Evolutionary conservation across 2,888 invertebrate genomes (phyloP).

Genomic region (Synergus japonicus): DNA sequence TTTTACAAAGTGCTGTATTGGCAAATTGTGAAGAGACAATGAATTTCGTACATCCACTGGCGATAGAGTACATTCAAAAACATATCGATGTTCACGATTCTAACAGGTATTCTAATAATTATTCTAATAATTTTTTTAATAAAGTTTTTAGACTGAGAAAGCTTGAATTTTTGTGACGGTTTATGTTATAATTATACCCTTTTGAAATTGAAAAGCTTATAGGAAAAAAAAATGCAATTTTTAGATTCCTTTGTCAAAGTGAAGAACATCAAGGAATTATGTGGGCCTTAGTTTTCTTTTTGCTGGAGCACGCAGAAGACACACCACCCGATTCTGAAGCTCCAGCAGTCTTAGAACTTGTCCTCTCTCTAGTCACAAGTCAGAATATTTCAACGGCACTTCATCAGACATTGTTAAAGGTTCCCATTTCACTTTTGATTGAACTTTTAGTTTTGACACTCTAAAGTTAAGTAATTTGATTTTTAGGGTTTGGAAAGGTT

Average conservation of each 20-base stretch:
- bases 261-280: slow-evolving; percentile 84
- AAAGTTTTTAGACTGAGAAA: background rate
- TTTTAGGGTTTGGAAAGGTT: slow-evolving; percentile 85
- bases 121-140: slow-evolving; percentile 48
- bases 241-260: slow-evolving; percentile 67
- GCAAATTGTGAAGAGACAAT: slow-evolving; percentile 79
- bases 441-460: slow-evolving; percentile 7
- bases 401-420: slow-evolving; percentile 78
- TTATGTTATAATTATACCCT: too few relatives aligned
- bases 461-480: background rate
- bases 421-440: slow-evolving; percentile 61
- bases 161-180: too few relatives aligned
- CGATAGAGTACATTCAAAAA: slow-evolving; percentile 79
- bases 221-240: slow-evolving; percentile 35
- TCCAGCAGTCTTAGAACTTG: slow-evolving; percentile 80
- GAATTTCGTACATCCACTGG: slow-evolving; percentile 78
- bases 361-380: slow-evolving; percentile 77
- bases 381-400: slow-evolving; percentile 77
- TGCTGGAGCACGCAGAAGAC: slow-evolving; percentile 86
- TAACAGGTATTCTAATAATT: too few relatives aligned
- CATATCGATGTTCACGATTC: slow-evolving; percentile 75
- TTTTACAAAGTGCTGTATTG: slow-evolving; percentile 81
- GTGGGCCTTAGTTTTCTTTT: slow-evolving; percentile 87
- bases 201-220: background rate
- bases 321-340: slow-evolving; percentile 81